These are phyloP conservation scores for Tokudaia tokunoshimensis DNA, from an alignment of 2,797 vertebrate genomes.

Conservation along the genomic window DNA sequence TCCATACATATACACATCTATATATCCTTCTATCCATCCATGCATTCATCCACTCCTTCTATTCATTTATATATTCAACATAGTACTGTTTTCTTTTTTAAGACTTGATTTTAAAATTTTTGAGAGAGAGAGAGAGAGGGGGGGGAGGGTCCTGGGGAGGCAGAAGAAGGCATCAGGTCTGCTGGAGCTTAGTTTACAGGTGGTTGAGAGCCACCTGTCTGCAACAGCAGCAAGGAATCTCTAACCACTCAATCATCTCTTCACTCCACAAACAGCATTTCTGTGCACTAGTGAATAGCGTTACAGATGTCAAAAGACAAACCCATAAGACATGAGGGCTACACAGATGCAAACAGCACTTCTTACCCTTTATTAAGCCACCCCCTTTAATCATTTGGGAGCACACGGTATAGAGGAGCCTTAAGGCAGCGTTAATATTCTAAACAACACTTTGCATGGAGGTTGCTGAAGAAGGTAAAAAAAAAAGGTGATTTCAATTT, in stretches of 20 bases:
- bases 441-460: slow-evolving; percentile 63
- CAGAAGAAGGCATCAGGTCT: no score
- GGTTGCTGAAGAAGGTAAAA: slow-evolving; percentile 66
- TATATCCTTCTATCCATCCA: not conserved
- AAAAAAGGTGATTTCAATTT: slow-evolving; percentile 71
- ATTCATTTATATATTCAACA: not conserved
- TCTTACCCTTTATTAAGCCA: slow-evolving; percentile 52
- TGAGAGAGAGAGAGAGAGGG: rapidly evolving
- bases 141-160: not conserved
- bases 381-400: slow-evolving; percentile 46
- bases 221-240: not conserved
- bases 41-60: no score
- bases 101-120: not conserved
- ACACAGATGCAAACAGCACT: not conserved
- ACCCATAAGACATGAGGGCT: not conserved
- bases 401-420: not conserved
- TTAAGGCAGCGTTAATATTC: slow-evolving; percentile 67
- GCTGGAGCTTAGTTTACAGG: not conserved
- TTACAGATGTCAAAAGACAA: not conserved
- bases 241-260: not conserved
- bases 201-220: not conserved
- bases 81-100: not conserved
- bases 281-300: not conserved
- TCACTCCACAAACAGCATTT: not conserved
- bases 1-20: not conserved